Evolutionary conservation across 37 sponge, comb jelly and placozoan species (phyloP).

Genomic region (Spongia lamella): DNA sequence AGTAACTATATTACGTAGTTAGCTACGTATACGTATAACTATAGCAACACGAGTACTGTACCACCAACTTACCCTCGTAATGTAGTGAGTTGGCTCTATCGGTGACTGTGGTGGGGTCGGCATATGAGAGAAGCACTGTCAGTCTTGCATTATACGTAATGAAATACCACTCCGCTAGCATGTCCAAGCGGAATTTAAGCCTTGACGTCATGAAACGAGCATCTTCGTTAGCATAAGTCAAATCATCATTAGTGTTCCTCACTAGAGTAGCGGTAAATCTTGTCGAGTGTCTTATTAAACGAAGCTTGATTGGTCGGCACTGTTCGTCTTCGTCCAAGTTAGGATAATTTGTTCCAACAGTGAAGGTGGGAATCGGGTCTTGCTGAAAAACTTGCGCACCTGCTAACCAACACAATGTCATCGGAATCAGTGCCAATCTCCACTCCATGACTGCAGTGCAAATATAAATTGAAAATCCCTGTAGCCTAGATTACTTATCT

Average conservation of each 20-base stretch:
- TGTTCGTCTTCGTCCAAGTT: slow-evolving; percentile 53
- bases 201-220: slow-evolving; percentile 68
- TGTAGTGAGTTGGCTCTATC: slow-evolving; percentile 55
- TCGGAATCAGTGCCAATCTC: no score
- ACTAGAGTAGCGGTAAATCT: slow-evolving; percentile 46
- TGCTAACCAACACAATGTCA: no score
- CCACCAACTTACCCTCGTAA: slow-evolving; percentile 78
- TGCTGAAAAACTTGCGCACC: no score
- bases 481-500: no score
- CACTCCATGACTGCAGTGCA: no score
- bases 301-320: slow-evolving; percentile 72
- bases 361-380: slow-evolving; percentile 8
- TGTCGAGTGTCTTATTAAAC: slow-evolving; percentile 58
- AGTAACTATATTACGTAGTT: no score
- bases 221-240: slow-evolving; percentile 43
- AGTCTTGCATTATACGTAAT: slow-evolving; percentile 7
- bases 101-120: not conserved
- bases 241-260: slow-evolving; percentile 13
- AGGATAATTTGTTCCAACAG: slow-evolving; percentile 49
- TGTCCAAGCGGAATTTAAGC: slow-evolving; percentile 38
- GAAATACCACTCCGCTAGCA: slow-evolving; percentile 36
- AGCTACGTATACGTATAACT: no score
- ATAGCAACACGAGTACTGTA: no score
- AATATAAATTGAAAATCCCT: no score
- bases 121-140: slow-evolving; percentile 32